These are phyloP conservation scores for Spilogale gracilis DNA, from an alignment of 2,113 vertebrate species.

Conservation along the genomic window DNA sequence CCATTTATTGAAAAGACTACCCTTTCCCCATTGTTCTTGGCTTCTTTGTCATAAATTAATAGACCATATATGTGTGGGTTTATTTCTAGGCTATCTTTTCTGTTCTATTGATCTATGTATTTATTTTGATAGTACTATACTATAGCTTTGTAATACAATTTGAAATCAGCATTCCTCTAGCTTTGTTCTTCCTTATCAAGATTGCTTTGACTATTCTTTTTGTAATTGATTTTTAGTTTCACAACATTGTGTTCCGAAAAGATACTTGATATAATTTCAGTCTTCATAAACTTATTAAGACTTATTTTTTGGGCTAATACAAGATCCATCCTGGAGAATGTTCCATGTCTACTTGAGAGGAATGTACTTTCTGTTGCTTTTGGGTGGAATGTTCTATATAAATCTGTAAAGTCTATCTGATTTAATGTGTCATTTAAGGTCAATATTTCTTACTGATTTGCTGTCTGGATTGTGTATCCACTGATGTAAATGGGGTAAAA, in stretches of 20 bases:
- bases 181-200: background rate
- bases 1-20: background rate
- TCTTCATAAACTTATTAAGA: background rate
- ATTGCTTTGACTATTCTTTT: background rate
- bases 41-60: background rate
- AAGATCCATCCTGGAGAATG: background rate
- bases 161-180: background rate
- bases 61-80: background rate
- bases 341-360: background rate
- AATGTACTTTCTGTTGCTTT: background rate
- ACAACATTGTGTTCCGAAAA: background rate
- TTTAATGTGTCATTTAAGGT: background rate
- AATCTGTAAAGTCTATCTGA: background rate
- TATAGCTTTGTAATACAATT: background rate
- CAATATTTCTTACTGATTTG: background rate
- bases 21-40: background rate
- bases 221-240: background rate
- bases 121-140: background rate
- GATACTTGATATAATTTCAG: background rate
- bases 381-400: background rate
- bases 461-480: background rate
- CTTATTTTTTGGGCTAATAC: background rate
- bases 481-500: background rate
- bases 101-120: background rate
- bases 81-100: background rate